A percentile compares a stretch with the other conserved stretches of the same genome.
phyloP scores from a whole-genome alignment of 2,888 invertebrate genomes.

The Sinelater perroti region DNA sequence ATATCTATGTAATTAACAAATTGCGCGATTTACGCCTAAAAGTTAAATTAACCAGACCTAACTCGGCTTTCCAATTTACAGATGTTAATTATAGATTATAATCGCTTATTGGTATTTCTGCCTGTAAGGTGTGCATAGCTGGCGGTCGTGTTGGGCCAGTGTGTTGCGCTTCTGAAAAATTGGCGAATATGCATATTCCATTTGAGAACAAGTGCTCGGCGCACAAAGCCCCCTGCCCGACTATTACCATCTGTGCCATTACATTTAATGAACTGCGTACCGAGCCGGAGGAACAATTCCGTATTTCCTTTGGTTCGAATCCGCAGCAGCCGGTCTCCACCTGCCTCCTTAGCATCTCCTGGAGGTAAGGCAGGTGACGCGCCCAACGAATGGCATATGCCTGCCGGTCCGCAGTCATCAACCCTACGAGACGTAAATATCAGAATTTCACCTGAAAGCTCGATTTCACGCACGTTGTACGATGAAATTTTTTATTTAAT shows the following conservation, averaged over 20 bases:
- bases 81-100: too few relatives aligned
- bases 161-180: too few relatives aligned
- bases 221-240: neutral
- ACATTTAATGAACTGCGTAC: conserved; percentile 9
- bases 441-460: conserved; percentile 5
- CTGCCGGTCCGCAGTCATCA: conserved; percentile 22
- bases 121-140: too few relatives aligned
- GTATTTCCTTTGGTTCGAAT: conserved; percentile 20
- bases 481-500: too few relatives aligned
- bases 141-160: too few relatives aligned
- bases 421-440: conserved; percentile 10
- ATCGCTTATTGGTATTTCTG: too few relatives aligned
- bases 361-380: conserved; percentile 38
- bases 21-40: too few relatives aligned
- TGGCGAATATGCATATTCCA: too few relatives aligned
- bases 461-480: too few relatives aligned
- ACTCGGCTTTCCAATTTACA: too few relatives aligned
- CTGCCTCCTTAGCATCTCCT: conserved; percentile 38
- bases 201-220: neutral
- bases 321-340: conserved; percentile 32
- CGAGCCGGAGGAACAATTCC: conserved; percentile 10
- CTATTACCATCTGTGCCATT: conserved; percentile 13
- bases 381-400: conserved; percentile 32
- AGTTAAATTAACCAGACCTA: too few relatives aligned
- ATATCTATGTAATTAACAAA: too few relatives aligned